Conservation (phyloP, 1,140 invertebrate genomes). For the Ceratina japonica region DNA sequence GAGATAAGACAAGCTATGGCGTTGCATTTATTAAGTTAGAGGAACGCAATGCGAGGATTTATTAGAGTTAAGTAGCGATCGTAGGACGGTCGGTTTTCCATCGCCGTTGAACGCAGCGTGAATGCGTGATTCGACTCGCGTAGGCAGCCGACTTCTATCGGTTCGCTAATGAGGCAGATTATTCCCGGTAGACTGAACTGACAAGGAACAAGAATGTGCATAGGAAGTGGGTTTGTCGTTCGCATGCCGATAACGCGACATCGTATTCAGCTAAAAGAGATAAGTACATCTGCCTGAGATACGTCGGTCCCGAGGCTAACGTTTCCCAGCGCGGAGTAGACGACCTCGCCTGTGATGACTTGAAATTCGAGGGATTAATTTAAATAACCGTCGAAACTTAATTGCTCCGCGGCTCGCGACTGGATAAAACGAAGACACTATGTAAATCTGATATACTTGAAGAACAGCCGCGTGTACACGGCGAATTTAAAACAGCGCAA, state of each 20-base stretch:
- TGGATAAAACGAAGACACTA: not conserved
- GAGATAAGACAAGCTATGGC: not conserved
- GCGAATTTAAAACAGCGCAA: no score
- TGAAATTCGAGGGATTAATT: constrained; percentile 33
- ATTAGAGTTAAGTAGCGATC: not conserved
- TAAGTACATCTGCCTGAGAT: constrained; percentile 65
- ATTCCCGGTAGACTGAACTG: constrained; percentile 53
- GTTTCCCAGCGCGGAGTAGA: constrained; percentile 49
- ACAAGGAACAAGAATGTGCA: constrained; percentile 64
- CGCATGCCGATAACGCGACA: constrained; percentile 60
- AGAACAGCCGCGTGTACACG: not conserved
- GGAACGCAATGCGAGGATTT: constrained; percentile 24
- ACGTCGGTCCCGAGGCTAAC: constrained; percentile 42
- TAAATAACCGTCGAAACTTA: constrained; percentile 19
- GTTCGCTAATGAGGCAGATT: constrained; percentile 69
- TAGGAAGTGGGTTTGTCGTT: constrained; percentile 71
- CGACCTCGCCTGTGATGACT: not conserved
- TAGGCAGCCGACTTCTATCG: constrained; percentile 60
- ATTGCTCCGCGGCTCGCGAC: not conserved
- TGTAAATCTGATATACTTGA: constrained; percentile 18
- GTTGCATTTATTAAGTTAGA: constrained; percentile 22
- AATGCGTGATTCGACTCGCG: constrained; percentile 35
- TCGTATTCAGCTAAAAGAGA: constrained; percentile 54
- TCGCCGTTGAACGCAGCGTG: not conserved
- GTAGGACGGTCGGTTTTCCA: constrained; percentile 16